Evolutionary conservation across 2,888 invertebrate species (phyloP), one percentile per base, ranked within the genome.

Genomic region (Furcula furcula): DNA sequence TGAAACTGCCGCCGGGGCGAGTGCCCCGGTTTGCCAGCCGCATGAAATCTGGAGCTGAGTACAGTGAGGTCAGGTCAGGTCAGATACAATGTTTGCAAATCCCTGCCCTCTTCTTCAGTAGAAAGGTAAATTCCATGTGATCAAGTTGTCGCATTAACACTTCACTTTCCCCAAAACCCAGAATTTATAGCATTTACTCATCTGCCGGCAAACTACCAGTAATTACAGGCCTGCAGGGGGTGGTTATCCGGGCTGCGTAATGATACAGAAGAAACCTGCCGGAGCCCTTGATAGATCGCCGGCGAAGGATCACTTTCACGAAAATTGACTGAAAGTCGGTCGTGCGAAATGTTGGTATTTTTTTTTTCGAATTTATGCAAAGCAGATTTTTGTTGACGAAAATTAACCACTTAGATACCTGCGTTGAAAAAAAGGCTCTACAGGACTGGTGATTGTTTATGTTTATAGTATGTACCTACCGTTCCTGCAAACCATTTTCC

Each of bases 141-240:
- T 85, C 84, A 83, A 75, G 71, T 70, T 78, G 85, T 85, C 82
- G 72, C 68, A 82, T 83, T 85, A 83, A 76, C 81, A 82, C 81
- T 80, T 83, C 78, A 86, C 87, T 87, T 87, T 86, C 86, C 74
- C 79, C 65, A 58, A 70, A 82, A 74, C 79, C 79, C 74, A 83
- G 84, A 87, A 83, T 82, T 81, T 77, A 76, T 81, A 64, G 76
- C 81, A 77, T 84, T 82, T 84, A 86, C 85, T 84, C 85, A 85
- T 86, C 86, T 87, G 79, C 84, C 79, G 77, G 75, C 69, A 70
- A 73, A 77, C 67, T 68, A 66, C 65, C 62, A 45, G 74, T 86
- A 86, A 86, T 87, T 85, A 83, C 72, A 70, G 67, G 55, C 56
- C 50, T 35, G 53, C 50, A 72, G 72, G 76, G n/a, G 81, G 67